These are phyloP conservation scores for Tigriopus japonicus DNA, from an alignment of 1,140 invertebrate species.

Conservation along the genomic window DNA sequence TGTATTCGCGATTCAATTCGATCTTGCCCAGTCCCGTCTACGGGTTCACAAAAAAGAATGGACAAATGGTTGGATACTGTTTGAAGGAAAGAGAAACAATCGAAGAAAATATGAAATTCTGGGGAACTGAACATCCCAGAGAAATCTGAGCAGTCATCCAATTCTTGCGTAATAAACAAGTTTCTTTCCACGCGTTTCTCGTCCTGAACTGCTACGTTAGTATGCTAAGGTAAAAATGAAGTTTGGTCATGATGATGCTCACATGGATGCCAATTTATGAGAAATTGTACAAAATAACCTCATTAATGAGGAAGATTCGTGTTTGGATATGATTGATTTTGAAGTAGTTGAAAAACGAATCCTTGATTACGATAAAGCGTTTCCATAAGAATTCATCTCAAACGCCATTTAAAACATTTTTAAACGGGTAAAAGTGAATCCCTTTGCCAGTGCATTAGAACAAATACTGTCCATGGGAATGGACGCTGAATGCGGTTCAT, in stretches of 20 bases:
- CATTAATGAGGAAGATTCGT: constrained; percentile 2
- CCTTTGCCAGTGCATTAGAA: background rate
- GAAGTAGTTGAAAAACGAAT: constrained; percentile 1
- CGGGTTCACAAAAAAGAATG: background rate
- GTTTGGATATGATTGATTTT: constrained; percentile 10
- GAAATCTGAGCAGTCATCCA: background rate
- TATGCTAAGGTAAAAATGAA: too few relatives aligned
- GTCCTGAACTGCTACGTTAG: too few relatives aligned
- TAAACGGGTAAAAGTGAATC: constrained; percentile 7
- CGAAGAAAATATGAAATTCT: constrained; percentile 9
- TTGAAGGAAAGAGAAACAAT: constrained; percentile 12
- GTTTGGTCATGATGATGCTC: too few relatives aligned
- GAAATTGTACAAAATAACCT: background rate
- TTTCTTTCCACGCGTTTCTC: too few relatives aligned
- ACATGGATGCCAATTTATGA: too few relatives aligned
- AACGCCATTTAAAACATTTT: too few relatives aligned
- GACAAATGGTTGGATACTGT: background rate
- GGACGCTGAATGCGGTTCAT: constrained; percentile 6
- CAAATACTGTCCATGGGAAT: background rate
- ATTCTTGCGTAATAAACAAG: too few relatives aligned
- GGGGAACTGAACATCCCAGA: constrained; percentile 7
- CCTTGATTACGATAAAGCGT: background rate
- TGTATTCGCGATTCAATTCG: constrained; percentile 11
- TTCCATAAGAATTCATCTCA: background rate
- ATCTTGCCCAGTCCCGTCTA: constrained; percentile 8